A percentile compares a stretch with the other conserved stretches of the same genome.
Evolutionary conservation across 2,797 vertebrate genomes (phyloP).

Genomic region (Pangasius macronema): DNA sequence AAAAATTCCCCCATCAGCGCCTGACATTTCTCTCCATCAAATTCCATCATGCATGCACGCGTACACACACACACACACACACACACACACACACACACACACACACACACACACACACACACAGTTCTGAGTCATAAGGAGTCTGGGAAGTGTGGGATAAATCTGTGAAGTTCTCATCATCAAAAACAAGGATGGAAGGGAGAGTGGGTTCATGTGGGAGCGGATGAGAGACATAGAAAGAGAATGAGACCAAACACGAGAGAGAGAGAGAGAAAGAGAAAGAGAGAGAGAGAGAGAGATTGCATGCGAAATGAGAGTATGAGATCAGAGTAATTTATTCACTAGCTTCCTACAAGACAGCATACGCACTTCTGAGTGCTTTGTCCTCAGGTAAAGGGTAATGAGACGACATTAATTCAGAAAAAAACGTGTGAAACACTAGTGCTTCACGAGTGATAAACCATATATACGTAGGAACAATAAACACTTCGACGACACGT

Average conservation of each 20-base stretch:
- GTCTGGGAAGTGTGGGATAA: conserved; percentile 9
- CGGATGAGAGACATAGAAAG: background rate
- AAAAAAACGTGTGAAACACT: background rate
- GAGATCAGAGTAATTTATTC: background rate
- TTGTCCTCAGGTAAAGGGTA: conserved; percentile 6
- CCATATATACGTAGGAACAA: too few species aligned
- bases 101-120: conserved; percentile 11
- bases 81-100: conserved; percentile 20
- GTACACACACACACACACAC: conserved; percentile 2
- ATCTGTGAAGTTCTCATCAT: conserved; percentile 15
- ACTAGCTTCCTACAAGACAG: background rate
- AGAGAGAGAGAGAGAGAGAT: background rate
- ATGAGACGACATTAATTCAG: conserved; percentile 11
- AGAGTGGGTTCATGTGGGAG: background rate
- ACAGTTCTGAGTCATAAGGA: background rate
- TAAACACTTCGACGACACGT: too few species aligned
- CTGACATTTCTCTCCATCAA: conserved; percentile 32
- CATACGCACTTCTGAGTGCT: background rate
- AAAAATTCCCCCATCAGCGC: conserved; percentile 8
- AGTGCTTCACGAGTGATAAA: too few species aligned
- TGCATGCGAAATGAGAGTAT: background rate
- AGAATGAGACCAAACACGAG: background rate
- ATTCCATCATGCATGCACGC: background rate
- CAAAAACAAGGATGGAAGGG: background rate
- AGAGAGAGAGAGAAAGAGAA: background rate